A percentile compares a stretch with the other conserved stretches of the same genome.
These are phyloP conservation scores for Slavum lentiscoides DNA, from an alignment of 2,888 invertebrate genomes.

Conservation along the genomic window DNA sequence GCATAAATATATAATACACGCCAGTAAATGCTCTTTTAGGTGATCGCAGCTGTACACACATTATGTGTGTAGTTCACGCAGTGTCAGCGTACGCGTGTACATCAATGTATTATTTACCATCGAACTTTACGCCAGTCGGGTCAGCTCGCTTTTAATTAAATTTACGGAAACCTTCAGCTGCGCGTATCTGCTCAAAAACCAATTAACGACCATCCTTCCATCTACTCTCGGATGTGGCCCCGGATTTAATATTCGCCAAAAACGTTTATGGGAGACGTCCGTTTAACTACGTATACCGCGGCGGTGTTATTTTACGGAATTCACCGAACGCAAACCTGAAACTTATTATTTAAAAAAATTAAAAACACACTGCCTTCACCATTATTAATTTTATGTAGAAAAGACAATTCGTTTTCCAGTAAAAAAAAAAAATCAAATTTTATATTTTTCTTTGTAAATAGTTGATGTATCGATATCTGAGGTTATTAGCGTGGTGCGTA, in stretches of 20 bases:
- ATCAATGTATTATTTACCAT: constrained; percentile 14
- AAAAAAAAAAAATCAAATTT: neutral
- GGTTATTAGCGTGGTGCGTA: too few relatives aligned
- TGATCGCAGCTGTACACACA: neutral
- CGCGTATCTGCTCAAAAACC: constrained; percentile 33
- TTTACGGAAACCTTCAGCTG: constrained; percentile 33
- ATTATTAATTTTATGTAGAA: too few relatives aligned
- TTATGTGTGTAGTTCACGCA: neutral
- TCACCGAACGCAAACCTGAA: neutral
- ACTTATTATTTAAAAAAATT: neutral
- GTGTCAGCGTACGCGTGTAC: neutral
- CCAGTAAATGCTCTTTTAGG: neutral
- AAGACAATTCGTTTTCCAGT: neutral
- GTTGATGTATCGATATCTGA: too few relatives aligned
- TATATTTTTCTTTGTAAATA: neutral
- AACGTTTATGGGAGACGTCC: neutral
- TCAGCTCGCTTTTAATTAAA: constrained; percentile 42
- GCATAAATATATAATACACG: neutral
- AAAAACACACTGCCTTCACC: neutral
- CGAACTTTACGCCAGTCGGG: constrained; percentile 11
- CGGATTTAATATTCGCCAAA: neutral
- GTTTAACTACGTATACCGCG: neutral
- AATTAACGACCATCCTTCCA: constrained; percentile 15
- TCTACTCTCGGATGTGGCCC: neutral
- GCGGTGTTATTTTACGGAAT: neutral